phyloP scores from a whole-genome alignment of 1,140 invertebrate genomes.

The Ylistrum balloti region DNA sequence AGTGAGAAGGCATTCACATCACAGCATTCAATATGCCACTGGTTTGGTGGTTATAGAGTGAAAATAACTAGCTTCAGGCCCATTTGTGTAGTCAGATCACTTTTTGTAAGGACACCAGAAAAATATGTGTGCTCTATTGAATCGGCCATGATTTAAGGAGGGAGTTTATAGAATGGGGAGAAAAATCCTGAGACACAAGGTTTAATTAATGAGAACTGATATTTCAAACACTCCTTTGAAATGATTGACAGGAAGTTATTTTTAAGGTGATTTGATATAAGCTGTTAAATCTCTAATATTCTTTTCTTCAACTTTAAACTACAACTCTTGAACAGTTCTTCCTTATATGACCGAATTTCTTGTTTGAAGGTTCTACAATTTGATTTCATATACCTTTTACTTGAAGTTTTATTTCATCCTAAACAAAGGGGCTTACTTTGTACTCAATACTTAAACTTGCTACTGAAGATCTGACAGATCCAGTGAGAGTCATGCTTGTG shows the following conservation, averaged over 20 bases:
- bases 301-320: too few species aligned
- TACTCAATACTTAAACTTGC: too few species aligned
- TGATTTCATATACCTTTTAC: too few species aligned
- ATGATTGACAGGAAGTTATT: too few species aligned
- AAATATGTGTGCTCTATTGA: neutral
- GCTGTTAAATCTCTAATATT: neutral
- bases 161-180: neutral
- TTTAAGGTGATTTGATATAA: too few species aligned
- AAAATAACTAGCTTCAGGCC: conserved; percentile 32
- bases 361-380: too few species aligned
- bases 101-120: neutral
- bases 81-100: neutral
- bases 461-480: too few species aligned
- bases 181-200: neutral
- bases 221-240: neutral
- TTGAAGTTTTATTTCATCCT: too few species aligned
- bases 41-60: neutral
- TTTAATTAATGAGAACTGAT: neutral
- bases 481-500: too few species aligned
- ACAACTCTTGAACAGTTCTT: neutral
- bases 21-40: neutral
- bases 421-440: too few species aligned
- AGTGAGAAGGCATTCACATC: neutral
- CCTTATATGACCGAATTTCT: too few species aligned
- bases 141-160: neutral